These are phyloP conservation scores for Atopsyche davidsoni DNA, from an alignment of 1,140 invertebrate species.

Conservation along the genomic window DNA sequence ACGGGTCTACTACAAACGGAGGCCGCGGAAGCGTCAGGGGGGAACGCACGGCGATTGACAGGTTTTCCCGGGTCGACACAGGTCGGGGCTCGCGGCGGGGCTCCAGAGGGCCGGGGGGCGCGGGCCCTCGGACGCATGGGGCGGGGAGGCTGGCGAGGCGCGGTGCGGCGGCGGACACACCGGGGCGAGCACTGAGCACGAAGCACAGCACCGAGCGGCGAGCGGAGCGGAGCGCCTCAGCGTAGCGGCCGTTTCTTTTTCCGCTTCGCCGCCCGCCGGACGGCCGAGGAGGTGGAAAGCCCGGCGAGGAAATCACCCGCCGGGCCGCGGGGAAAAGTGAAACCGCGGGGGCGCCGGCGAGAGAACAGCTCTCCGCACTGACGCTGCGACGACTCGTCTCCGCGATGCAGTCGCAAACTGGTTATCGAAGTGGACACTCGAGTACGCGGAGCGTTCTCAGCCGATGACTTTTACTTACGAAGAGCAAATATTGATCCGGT, in stretches of 20 bases:
- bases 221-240: constrained; percentile 14
- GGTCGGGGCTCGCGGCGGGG: too few relatives aligned
- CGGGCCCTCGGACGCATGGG: not conserved
- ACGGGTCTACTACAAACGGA: too few relatives aligned
- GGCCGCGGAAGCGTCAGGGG: too few relatives aligned
- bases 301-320: constrained; percentile 13
- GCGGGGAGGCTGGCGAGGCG: not conserved
- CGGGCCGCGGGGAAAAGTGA: constrained; percentile 1
- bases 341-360: not conserved
- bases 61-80: too few relatives aligned
- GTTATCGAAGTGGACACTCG: too few relatives aligned
- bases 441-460: too few relatives aligned
- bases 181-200: constrained; percentile 19
- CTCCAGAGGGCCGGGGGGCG: not conserved
- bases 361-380: too few relatives aligned
- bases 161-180: constrained; percentile 19
- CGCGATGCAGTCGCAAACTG: too few relatives aligned
- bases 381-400: too few relatives aligned
- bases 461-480: too few relatives aligned
- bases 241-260: constrained; percentile 27
- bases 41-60: too few relatives aligned
- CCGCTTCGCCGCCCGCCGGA: constrained; percentile 18
- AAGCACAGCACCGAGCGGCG: constrained; percentile 3
- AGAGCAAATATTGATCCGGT: too few relatives aligned
- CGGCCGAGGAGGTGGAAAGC: constrained; percentile 22